Evolutionary conservation across 2,888 invertebrate species (phyloP).

Genomic region (Drosophila infuscata): DNA sequence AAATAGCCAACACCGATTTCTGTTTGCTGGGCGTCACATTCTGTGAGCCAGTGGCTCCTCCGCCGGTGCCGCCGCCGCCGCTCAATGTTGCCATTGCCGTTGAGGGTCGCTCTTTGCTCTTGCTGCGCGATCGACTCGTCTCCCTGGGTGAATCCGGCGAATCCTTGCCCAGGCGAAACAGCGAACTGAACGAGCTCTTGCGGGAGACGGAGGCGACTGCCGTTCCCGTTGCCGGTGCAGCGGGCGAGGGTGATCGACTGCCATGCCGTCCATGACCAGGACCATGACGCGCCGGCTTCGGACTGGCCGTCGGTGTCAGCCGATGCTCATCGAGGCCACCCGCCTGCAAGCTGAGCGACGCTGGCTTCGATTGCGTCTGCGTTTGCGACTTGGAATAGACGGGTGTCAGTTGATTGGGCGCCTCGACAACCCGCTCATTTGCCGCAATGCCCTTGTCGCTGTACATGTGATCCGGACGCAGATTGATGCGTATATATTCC

Average conservation of each 20-base stretch:
- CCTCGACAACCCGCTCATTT: conserved; percentile 83
- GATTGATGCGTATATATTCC: conserved; percentile 88
- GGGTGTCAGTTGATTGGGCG: conserved; percentile 70
- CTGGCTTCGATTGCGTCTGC: conserved; percentile 86
- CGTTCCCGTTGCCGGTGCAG: conserved; percentile 85
- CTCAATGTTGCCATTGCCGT: conserved; percentile 50
- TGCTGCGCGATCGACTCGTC: conserved; percentile 86
- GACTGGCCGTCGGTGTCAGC: conserved; percentile 86
- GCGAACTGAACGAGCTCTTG: conserved; percentile 92
- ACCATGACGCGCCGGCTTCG: conserved; percentile 84
- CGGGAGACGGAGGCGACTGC: conserved; percentile 88
- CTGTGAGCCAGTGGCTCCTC: conserved; percentile 79
- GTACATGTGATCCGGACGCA: conserved; percentile 91
- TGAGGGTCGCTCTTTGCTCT: conserved; percentile 88
- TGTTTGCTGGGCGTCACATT: conserved; percentile 88
- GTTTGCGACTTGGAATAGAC: conserved; percentile 68
- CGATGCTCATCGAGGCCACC: conserved; percentile 83
- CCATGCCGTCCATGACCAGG: conserved; percentile 56
- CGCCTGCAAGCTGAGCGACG: conserved; percentile 86
- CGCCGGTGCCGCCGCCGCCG: neutral
- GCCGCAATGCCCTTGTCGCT: conserved; percentile 86
- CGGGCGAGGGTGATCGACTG: conserved; percentile 89
- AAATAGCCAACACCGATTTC: conserved; percentile 89
- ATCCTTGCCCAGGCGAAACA: conserved; percentile 88
- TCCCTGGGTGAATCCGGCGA: conserved; percentile 85